Base-by-base conservation (phyloP, 2,888 invertebrate genomes). In the Euzetes globulus region DNA sequence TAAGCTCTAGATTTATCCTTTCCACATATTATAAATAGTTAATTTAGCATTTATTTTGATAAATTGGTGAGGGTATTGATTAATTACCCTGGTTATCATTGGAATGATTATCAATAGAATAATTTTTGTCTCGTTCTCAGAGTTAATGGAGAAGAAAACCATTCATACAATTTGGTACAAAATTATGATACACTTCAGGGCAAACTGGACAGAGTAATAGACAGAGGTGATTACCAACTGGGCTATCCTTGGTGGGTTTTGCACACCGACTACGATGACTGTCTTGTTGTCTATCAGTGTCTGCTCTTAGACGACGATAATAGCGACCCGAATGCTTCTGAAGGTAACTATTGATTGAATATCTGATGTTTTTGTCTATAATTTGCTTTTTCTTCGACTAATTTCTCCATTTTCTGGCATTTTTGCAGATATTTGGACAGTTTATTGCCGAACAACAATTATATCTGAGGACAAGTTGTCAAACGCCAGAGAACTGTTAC, bases 131-230 rank as follows among this genome's bases (percentile, higher is more conserved):
- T 41, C 41, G 41, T 6, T 33, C 4, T 13, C 41, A 41, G 41
- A 41, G 41, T 41, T 11, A 13, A 41, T 41, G 41, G 41, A 41
- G 11, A 41, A 13, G 15, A 33, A n/a, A 13, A 29, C 15, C 63
- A 65, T 15, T n/a, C n/a, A 13, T 65, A 65, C 15, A 33, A 65
- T n/a, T n/a, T 65, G 37, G 63, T 37, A 4, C 63, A 65, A 37
- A 65, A 65, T n/a, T 65, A 65, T 37, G 63, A 65, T 3, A 65
- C 63, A n/a, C 63, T 65, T 13, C 63, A 65, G 37, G 63, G 63
- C 1, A 65, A 65, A 37, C n/a, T 65, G 37, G 63, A 65, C 27
- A 25, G 63, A 9, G 37, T 65, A 5, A 37, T 65, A 11, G 63
- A 65, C 19, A n/a, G 29, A 19, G 63, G 63, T 27, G 63, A 65